Percentiles rank a stretch among this genome's conserved stretches.
Evolutionary conservation across 2,888 invertebrate species (phyloP).

Genomic region (Apamea epomidion): DNA sequence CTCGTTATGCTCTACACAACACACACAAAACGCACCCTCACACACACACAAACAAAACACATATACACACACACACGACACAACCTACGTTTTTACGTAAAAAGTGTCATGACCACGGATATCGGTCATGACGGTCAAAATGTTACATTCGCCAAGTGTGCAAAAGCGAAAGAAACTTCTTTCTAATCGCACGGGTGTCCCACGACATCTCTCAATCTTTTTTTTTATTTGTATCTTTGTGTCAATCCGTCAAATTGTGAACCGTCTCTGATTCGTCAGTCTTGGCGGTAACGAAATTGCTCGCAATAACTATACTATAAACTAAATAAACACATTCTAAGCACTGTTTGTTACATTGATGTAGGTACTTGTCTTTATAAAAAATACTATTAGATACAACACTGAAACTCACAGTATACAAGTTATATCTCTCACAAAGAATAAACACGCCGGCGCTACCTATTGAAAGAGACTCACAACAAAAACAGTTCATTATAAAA

Average conservation of each 20-base stretch:
- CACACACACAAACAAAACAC: not conserved
- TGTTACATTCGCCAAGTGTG: too few relatives aligned
- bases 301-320: not conserved
- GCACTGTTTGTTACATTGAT: slow-evolving; percentile 2
- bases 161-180: too few relatives aligned
- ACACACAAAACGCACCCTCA: not conserved
- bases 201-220: too few relatives aligned
- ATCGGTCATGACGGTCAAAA: too few relatives aligned
- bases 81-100: too few relatives aligned
- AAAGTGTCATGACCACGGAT: too few relatives aligned
- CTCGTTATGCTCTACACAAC: not conserved
- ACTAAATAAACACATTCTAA: not conserved
- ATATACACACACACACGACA: not conserved
- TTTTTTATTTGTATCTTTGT: too few relatives aligned
- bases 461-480: slow-evolving; percentile 50
- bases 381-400: slow-evolving; percentile 5
- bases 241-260: too few relatives aligned
- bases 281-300: not conserved
- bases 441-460: slow-evolving; percentile 36
- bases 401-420: slow-evolving; percentile 31
- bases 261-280: not conserved
- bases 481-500: slow-evolving; percentile 68
- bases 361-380: not conserved
- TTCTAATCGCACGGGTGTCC: too few relatives aligned
- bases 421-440: slow-evolving; percentile 28